Conservation (phyloP, 2,888 invertebrate species). For the Thysanoteuthis rhombus region DNA sequence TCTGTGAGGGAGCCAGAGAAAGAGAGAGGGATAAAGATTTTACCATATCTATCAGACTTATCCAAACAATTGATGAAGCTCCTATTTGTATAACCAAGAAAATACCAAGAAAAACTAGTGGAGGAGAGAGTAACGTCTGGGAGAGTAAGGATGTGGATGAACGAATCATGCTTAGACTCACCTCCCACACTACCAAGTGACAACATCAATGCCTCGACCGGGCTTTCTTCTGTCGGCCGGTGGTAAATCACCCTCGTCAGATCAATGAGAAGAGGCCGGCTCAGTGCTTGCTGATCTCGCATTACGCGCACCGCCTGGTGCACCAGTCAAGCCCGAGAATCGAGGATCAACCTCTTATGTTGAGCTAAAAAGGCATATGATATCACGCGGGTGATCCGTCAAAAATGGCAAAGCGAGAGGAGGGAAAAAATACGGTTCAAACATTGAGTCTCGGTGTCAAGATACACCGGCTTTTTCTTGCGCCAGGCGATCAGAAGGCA, state of each 20-base stretch:
- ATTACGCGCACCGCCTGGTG: neutral
- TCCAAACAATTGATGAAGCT: neutral
- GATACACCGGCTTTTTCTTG: neutral
- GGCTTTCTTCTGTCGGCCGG: neutral
- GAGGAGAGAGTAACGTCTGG: neutral
- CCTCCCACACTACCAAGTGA: neutral
- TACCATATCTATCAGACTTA: neutral
- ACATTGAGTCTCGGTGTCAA: neutral
- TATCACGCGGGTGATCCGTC: slow-evolving; percentile 12
- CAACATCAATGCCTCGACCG: neutral
- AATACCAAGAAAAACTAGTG: neutral
- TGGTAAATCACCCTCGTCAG: neutral
- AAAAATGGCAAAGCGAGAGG: neutral
- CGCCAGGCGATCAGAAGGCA: neutral
- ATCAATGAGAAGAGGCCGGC: neutral
- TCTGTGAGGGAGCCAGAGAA: no score
- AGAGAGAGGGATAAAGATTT: neutral
- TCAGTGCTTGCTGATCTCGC: neutral
- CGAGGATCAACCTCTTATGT: neutral
- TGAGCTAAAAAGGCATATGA: slow-evolving; percentile 12
- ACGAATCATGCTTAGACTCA: neutral
- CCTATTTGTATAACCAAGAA: neutral
- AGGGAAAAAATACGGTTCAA: neutral
- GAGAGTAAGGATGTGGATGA: neutral
- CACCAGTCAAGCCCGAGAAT: neutral